Percentiles rank a stretch among this genome's conserved stretches.
Conservation (phyloP, 2,888 invertebrate genomes). For the Brenthis ino region DNA sequence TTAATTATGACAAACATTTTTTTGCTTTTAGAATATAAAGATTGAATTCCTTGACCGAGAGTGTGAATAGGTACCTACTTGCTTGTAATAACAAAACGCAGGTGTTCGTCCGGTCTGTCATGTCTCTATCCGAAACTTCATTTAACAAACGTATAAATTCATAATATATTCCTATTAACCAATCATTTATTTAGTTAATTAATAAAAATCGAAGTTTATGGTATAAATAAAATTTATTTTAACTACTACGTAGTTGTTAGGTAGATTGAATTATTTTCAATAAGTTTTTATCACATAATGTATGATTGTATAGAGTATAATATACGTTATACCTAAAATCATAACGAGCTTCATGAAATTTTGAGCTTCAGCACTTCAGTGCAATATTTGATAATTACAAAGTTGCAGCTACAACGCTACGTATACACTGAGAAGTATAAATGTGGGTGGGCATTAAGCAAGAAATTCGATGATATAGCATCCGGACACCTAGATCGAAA, state of each 20-base stretch:
- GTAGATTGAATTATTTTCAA: too few relatives aligned
- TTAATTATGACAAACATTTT: background rate
- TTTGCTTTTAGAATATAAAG: constrained; percentile 24
- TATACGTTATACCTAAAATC: too few relatives aligned
- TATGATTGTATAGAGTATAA: too few relatives aligned
- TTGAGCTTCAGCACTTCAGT: too few relatives aligned
- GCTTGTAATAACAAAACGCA: constrained; percentile 51
- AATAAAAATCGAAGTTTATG: too few relatives aligned
- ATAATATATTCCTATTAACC: too few relatives aligned
- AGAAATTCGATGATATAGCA: constrained; percentile 71
- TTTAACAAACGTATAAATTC: constrained; percentile 10
- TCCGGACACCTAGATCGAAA: constrained; percentile 70
- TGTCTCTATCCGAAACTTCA: constrained; percentile 60
- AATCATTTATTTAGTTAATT: too few relatives aligned
- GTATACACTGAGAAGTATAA: constrained; percentile 41
- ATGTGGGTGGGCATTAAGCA: constrained; percentile 65
- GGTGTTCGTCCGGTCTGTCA: constrained; percentile 77
- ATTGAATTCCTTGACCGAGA: constrained; percentile 56
- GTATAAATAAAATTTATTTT: too few relatives aligned
- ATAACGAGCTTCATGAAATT: too few relatives aligned
- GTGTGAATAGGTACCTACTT: constrained; percentile 22
- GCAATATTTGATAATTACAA: background rate
- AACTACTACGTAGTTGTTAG: too few relatives aligned
- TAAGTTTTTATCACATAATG: too few relatives aligned
- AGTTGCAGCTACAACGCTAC: constrained; percentile 23